Evolutionary conservation across 2,113 vertebrate species (phyloP), one percentile per base, ranked within the genome.

Genomic region (Thermophis baileyi): DNA sequence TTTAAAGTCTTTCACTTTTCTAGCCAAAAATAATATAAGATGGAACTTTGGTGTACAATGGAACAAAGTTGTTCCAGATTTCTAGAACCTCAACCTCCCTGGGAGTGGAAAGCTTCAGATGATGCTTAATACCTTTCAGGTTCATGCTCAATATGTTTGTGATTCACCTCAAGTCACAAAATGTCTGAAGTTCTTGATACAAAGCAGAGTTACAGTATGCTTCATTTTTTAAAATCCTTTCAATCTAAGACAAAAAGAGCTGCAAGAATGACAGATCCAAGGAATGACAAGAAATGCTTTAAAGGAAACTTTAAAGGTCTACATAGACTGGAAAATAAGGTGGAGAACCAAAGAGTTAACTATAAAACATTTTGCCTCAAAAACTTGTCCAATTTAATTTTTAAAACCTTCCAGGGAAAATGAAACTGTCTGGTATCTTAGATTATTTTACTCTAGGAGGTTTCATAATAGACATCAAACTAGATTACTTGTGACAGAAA

Each of bases 331-430:
- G 40, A 95, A 96, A 96, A 97, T 95, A 96, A 96, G 90, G 92
- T 97, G 95, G 95, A 95, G 30, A 97, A 96, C 96, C 53, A 94
- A 92, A 95, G 97, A 98, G 94, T 94, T 95, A 96, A 94, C 96
- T 93, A 92, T 63, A 94, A 92, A 97, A 97, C 94, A 96, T 96
- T 98, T 97, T 98, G 97, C 97, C 98, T 97, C 97, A 97, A 97
- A 92, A 93, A 98, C 97, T 97, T 98, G 98, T 98, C 98, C 97
- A 96, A 97, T 98, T 97, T 97, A 97, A 98, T 98, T 97, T 98
- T 96, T 94, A 96, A 97, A 96, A 92, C 91, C 95, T 97, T 97
- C 96, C 95, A 97, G 96, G 96, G 95, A 97, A 97, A 98, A 97
- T 97, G 97, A 98, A 98, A 93, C 90, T 35, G 96, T 96, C 97